Evolutionary conservation across 2,797 vertebrate species (phyloP), one percentile per base, ranked within the genome.

Genomic region (Chaetophractus vellerosus): DNA sequence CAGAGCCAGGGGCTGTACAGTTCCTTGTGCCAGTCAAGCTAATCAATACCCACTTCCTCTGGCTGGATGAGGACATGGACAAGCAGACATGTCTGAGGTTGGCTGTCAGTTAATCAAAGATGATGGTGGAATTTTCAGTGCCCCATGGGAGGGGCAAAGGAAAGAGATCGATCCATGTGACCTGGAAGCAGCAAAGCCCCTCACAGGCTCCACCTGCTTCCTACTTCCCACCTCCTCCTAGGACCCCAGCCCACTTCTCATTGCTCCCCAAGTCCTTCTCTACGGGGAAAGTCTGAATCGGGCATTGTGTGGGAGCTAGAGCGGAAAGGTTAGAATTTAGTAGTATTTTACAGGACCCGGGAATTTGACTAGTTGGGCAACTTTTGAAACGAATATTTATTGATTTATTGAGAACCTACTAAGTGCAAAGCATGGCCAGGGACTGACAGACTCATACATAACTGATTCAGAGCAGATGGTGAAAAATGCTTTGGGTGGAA

Each of bases 21-120:
- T 82, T 90, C 57, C 68, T 61, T 89, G 76, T 18, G 45, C 48
- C 11, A 11, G 26, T 78, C 52, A 59, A 63, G 59, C 76, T 66
- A 85, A 88, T 95, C 74, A 76, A 59, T 80, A 95, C 57, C 75
- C 55, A 82, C 7, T 68, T 36, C 66, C 50, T 79, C 74, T 31
- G 68, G 33, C 89, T 95, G 76, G 45, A 76, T 0, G 9, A 92
- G 61, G 72, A 87, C 41, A 11, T 71, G 33, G 41, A 75, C 36
- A 57, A 55, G 64, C 63, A 86, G 76, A 48, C 38, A 24, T 14
- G 63, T 36, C 45, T 38, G 61, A 89, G 61, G 61, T 87, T 87
- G 52, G 92, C 92, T 85, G 9, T 72, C 94, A 63, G 50, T 92
- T 96, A 90, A 91, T 95, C 81, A 90, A 92, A 94, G 48, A 86